phyloP scores from a whole-genome alignment of 2,888 invertebrate species.

The Sisyra terminalis region DNA sequence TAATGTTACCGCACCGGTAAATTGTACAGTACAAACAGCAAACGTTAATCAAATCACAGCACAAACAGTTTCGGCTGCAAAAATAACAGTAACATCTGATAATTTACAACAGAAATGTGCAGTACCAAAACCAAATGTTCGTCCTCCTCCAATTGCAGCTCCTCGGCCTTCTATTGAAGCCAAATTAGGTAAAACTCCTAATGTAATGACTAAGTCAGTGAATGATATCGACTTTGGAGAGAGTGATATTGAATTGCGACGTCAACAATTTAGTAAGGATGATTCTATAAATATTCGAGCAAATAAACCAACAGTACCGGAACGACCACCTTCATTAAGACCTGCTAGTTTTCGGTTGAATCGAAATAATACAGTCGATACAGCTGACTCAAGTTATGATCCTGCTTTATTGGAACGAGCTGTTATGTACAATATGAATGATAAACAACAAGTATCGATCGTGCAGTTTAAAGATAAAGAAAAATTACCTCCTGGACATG shows the following conservation, averaged over 20 bases:
- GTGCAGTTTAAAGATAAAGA: slow-evolving; percentile 31
- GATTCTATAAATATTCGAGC: slow-evolving; percentile 24
- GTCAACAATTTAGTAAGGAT: slow-evolving; percentile 20
- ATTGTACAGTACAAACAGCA: slow-evolving; percentile 14
- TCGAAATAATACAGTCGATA: slow-evolving; percentile 4
- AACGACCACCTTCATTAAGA: slow-evolving; percentile 54
- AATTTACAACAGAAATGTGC: slow-evolving; percentile 27
- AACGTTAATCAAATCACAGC: slow-evolving; percentile 25
- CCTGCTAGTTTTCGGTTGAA: slow-evolving; percentile 10
- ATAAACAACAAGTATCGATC: slow-evolving; percentile 58
- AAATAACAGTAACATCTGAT: slow-evolving; percentile 29
- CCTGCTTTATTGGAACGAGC: slow-evolving; percentile 44
- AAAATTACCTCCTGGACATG: slow-evolving; percentile 22
- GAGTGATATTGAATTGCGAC: slow-evolving; percentile 33
- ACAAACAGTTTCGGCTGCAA: slow-evolving; percentile 28
- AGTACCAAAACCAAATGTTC: slow-evolving; percentile 23
- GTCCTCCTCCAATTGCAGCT: slow-evolving; percentile 34
- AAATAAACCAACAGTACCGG: slow-evolving; percentile 65
- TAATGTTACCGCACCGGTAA: slow-evolving; percentile 5
- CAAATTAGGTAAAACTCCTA: slow-evolving; percentile 13
- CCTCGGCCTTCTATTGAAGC: slow-evolving; percentile 27
- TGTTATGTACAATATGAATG: slow-evolving; percentile 49
- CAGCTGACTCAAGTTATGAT: slow-evolving; percentile 14
- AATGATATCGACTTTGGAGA: slow-evolving; percentile 20
- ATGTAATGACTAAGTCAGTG: slow-evolving; percentile 10